Conservation (phyloP, 2,113 vertebrate species). For the Puntigrus tetrazona region DNA sequence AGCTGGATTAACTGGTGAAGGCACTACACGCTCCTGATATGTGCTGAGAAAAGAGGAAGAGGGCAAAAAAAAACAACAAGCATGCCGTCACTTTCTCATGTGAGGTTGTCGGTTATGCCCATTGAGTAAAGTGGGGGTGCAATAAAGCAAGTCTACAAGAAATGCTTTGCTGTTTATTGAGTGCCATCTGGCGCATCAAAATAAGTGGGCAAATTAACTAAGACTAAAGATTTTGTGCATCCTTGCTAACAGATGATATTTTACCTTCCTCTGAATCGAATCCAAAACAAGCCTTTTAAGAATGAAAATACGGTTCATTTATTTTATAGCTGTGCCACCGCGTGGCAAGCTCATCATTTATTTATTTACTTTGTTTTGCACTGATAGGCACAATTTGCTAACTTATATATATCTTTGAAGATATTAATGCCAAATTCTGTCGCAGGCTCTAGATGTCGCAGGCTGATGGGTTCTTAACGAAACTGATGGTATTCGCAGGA, state of each 20-base stretch:
- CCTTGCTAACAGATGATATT: conserved; percentile 33
- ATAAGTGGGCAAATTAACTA: conserved; percentile 53
- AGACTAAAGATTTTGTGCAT: conserved; percentile 33
- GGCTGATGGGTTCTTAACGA: no score
- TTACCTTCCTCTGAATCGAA: conserved; percentile 9
- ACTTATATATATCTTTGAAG: not conserved
- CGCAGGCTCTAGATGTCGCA: no score
- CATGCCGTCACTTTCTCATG: conserved; percentile 83
- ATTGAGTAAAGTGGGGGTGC: conserved; percentile 80
- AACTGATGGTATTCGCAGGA: no score
- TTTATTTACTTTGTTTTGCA: not conserved
- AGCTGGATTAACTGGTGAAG: conserved; percentile 80
- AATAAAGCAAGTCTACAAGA: conserved; percentile 82
- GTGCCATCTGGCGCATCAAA: conserved; percentile 58
- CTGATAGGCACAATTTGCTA: not conserved
- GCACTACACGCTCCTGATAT: conserved; percentile 80
- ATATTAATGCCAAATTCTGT: not conserved
- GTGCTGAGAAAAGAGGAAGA: conserved; percentile 63
- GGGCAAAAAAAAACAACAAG: conserved; percentile 73
- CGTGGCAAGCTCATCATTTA: not conserved
- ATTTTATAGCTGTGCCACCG: not conserved
- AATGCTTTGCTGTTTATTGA: conserved; percentile 76
- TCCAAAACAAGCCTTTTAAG: not conserved
- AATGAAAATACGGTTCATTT: not conserved
- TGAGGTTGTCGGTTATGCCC: conserved; percentile 81